Percentiles rank a stretch among this genome's conserved stretches.
phyloP scores from a whole-genome alignment of 2,888 invertebrate species.

The Sarcophaga caerulescens region DNA sequence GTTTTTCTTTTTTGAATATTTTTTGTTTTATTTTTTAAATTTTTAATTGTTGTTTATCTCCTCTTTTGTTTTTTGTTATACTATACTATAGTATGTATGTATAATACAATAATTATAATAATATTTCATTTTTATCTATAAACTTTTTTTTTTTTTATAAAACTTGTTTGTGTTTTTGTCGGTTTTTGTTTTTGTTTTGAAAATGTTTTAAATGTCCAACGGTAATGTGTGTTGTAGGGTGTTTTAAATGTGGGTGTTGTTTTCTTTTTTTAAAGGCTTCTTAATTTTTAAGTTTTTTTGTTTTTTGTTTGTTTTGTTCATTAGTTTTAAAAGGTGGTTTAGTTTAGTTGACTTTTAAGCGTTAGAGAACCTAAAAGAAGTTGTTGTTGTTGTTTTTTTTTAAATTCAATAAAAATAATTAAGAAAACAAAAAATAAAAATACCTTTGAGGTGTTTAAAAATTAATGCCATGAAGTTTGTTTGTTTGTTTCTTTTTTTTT shows the following conservation, averaged over 20 bases:
- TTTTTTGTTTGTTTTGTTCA: constrained; percentile 10
- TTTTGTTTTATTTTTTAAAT: not conserved
- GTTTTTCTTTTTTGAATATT: not conserved
- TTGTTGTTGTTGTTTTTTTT: not conserved
- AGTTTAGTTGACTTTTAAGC: constrained; percentile 63
- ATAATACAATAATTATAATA: constrained; percentile 22
- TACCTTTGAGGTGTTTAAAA: constrained; percentile 23
- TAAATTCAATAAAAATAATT: constrained; percentile 11
- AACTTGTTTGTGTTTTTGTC: not conserved
- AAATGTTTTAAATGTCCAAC: not conserved
- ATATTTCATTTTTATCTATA: not conserved
- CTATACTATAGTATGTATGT: constrained; percentile 50
- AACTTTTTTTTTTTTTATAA: constrained; percentile 1
- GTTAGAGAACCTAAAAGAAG: constrained; percentile 37
- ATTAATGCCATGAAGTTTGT: constrained; percentile 20
- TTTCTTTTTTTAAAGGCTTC: constrained; percentile 43
- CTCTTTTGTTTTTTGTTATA: constrained; percentile 1
- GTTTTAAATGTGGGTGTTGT: constrained; percentile 39
- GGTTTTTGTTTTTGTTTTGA: not conserved
- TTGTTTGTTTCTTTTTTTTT: constrained; percentile 30
- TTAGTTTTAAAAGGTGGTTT: constrained; percentile 65
- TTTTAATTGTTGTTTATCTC: constrained; percentile 36
- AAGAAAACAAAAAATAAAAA: constrained; percentile 1
- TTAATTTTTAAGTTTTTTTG: constrained; percentile 15
- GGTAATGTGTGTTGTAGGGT: constrained; percentile 21